Percentiles rank a stretch among this genome's conserved stretches.
These are phyloP conservation scores for Halcyon smyrnensis DNA, from an alignment of 2,797 vertebrate genomes.

Conservation along the genomic window DNA sequence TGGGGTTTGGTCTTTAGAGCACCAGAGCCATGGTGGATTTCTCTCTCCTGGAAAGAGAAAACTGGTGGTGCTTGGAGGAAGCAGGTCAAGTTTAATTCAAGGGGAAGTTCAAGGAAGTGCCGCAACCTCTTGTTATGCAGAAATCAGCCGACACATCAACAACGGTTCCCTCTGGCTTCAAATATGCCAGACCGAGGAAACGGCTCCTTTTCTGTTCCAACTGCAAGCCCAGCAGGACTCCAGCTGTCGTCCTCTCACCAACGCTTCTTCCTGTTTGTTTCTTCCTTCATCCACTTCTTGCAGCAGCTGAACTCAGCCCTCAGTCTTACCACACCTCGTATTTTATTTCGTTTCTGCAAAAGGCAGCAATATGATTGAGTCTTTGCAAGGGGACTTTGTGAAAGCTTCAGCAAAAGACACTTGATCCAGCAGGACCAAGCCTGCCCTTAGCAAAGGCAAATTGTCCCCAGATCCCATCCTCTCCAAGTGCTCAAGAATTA, in stretches of 20 bases:
- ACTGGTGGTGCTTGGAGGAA: not conserved
- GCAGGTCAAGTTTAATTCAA: not conserved
- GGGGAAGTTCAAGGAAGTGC: not conserved
- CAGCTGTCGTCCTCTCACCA: not conserved
- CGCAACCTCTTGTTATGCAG: fast-evolving
- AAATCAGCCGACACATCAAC: fast-evolving
- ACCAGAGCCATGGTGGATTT: not conserved
- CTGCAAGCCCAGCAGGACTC: not conserved
- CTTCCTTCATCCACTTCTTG: not conserved
- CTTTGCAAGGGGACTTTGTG: not conserved
- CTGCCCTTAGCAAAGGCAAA: not conserved
- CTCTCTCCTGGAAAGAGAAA: not conserved
- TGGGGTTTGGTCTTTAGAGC: not conserved
- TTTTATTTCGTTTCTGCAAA: not conserved
- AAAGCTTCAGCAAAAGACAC: fast-evolving
- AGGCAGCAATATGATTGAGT: not conserved
- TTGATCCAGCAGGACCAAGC: not conserved
- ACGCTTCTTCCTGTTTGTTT: not conserved
- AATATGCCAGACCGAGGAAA: not conserved
- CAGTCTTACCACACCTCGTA: fast-evolving
- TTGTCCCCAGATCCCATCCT: not conserved
- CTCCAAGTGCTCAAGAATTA: not conserved
- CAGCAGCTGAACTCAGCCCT: not conserved
- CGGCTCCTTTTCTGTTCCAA: not conserved
- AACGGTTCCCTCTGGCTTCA: not conserved